Percentiles rank a stretch among this genome's conserved stretches.
These are phyloP conservation scores for Trichacis sp. DNA, from an alignment of 2,888 invertebrate species.

Conservation along the genomic window DNA sequence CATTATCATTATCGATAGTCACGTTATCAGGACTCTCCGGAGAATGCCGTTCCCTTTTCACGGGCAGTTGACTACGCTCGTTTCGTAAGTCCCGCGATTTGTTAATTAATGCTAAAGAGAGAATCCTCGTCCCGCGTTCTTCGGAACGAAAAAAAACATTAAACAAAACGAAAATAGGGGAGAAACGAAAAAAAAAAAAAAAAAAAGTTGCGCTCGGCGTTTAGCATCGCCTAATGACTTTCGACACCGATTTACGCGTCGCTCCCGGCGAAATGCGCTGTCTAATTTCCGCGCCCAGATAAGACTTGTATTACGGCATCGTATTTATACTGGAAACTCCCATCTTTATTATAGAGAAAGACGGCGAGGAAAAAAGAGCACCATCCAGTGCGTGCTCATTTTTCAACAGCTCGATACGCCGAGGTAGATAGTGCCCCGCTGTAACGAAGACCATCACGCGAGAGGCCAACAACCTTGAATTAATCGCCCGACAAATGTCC, in stretches of 20 bases:
- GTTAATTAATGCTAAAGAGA: constrained; percentile 13
- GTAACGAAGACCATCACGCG: constrained; percentile 32
- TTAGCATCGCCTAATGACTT: constrained; percentile 8
- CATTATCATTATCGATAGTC: constrained; percentile 3
- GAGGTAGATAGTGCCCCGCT: constrained; percentile 27
- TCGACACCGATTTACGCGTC: constrained; percentile 1
- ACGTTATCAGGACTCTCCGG: neutral
- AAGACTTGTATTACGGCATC: constrained; percentile 16
- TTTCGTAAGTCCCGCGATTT: constrained; percentile 13
- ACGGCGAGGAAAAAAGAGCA: neutral
- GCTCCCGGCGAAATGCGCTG: neutral
- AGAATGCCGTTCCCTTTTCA: constrained; percentile 14
- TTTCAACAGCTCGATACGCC: constrained; percentile 25
- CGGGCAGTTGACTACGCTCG: constrained; percentile 10
- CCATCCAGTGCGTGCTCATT: neutral
- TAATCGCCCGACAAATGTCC: constrained; percentile 37
- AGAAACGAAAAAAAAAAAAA: too few relatives aligned
- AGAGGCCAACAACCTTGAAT: constrained; percentile 38
- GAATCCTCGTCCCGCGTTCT: neutral
- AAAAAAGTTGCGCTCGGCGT: constrained; percentile 1
- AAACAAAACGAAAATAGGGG: neutral
- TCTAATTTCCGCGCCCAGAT: constrained; percentile 8
- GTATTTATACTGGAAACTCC: constrained; percentile 27
- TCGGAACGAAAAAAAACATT: neutral
- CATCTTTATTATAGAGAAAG: constrained; percentile 26